Conservation (phyloP, 2,797 vertebrate species). For the Gastrophryne carolinensis region DNA sequence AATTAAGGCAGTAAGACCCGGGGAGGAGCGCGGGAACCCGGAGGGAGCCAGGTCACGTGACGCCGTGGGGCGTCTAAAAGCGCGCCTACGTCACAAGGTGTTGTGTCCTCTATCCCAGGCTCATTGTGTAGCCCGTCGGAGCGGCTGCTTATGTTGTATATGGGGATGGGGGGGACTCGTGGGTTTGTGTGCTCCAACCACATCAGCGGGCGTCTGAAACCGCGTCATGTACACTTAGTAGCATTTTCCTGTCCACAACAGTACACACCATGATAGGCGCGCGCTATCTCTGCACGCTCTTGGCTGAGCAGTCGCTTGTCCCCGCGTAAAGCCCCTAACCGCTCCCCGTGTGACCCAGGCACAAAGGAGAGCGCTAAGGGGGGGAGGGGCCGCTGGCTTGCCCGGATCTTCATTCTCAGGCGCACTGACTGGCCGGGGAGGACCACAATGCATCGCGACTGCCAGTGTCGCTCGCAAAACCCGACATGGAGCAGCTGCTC, state of each 20-base stretch:
- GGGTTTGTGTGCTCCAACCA: not conserved
- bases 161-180: not conserved
- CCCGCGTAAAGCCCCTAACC: not conserved
- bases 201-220: too few relatives aligned
- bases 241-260: too few relatives aligned
- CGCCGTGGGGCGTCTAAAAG: not conserved
- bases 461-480: not conserved
- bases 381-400: slow-evolving; percentile 33
- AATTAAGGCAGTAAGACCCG: slow-evolving; percentile 44
- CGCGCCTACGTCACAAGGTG: slow-evolving; percentile 40
- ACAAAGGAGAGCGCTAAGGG: slow-evolving; percentile 36
- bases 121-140: slow-evolving; percentile 26
- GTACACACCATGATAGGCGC: too few relatives aligned
- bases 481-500: slow-evolving; percentile 39
- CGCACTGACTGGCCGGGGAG: slow-evolving; percentile 19
- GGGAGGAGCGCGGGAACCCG: slow-evolving; percentile 45
- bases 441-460: slow-evolving; percentile 21
- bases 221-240: too few relatives aligned
- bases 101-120: slow-evolving; percentile 29
- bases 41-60: slow-evolving; percentile 28
- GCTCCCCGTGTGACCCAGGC: not conserved
- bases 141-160: not conserved
- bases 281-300: too few relatives aligned
- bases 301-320: too few relatives aligned
- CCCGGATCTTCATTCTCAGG: slow-evolving; percentile 29